These are phyloP conservation scores for Potamilus streckersoni DNA, from an alignment of 1,140 invertebrate genomes.

Conservation along the genomic window DNA sequence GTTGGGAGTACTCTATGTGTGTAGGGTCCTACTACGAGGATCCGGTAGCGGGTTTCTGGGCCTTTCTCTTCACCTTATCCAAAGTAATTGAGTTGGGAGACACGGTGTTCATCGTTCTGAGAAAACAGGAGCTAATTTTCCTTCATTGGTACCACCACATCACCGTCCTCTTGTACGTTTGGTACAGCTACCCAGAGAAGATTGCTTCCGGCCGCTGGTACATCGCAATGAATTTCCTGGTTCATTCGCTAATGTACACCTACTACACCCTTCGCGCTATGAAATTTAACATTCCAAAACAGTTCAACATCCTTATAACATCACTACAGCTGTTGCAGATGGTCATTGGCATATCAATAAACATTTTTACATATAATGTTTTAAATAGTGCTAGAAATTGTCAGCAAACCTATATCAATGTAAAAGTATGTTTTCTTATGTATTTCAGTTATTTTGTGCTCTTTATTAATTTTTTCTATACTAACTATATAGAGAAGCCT, in stretches of 20 bases:
- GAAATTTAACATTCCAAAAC: slow-evolving; percentile 85
- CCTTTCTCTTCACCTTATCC: slow-evolving; percentile 89
- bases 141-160: slow-evolving; percentile 89
- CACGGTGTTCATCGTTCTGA: slow-evolving; percentile 94
- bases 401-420: slow-evolving; percentile 87
- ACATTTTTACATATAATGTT: slow-evolving; percentile 81
- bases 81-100: slow-evolving; percentile 97
- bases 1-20: slow-evolving; percentile 94
- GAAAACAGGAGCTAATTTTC: slow-evolving; percentile 98
- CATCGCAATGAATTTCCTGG: slow-evolving; percentile 98
- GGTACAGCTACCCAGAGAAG: slow-evolving; percentile 98
- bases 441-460: slow-evolving; percentile 79
- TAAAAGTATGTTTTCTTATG: slow-evolving; percentile 91
- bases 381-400: slow-evolving; percentile 78
- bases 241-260: slow-evolving; percentile 98
- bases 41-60: slow-evolving; percentile 81
- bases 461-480: slow-evolving; percentile 71
- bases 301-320: slow-evolving; percentile 93
- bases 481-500: slow-evolving; percentile 59
- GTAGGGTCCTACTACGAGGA: slow-evolving; percentile 69
- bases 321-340: slow-evolving; percentile 93
- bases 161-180: slow-evolving; percentile 88
- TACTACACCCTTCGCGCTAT: slow-evolving; percentile 94
- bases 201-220: slow-evolving; percentile 96
- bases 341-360: slow-evolving; percentile 92